Conservation (phyloP, 2,888 invertebrate species). For the Meghimatium bilineatum region DNA sequence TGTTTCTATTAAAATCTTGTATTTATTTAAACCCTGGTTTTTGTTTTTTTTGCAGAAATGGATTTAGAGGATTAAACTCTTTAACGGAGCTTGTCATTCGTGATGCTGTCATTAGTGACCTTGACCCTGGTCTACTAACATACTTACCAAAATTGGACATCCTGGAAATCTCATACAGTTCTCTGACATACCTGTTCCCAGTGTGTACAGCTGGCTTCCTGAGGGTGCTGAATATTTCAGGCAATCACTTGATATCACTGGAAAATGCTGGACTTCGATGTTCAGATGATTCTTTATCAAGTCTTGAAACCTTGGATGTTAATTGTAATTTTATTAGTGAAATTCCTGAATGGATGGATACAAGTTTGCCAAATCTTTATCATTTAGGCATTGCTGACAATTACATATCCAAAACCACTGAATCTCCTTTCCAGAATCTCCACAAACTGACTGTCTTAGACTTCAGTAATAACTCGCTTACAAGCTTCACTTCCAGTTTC, state of each 20-base stretch:
- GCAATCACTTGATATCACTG: constrained; percentile 45
- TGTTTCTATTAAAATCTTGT: neutral
- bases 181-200: constrained; percentile 47
- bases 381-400: constrained; percentile 49
- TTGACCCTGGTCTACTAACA: constrained; percentile 48
- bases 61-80: constrained; percentile 49
- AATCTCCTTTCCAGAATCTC: constrained; percentile 35
- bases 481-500: neutral
- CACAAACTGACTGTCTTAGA: constrained; percentile 41
- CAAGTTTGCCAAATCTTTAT: constrained; percentile 51
- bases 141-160: constrained; percentile 38
- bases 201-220: constrained; percentile 37
- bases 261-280: constrained; percentile 51
- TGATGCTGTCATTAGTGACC: constrained; percentile 34
- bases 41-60: constrained; percentile 30
- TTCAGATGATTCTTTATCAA: neutral
- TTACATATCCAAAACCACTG: constrained; percentile 32
- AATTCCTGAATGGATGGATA: constrained; percentile 48
- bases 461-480: constrained; percentile 34
- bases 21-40: neutral
- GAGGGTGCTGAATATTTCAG: constrained; percentile 45
- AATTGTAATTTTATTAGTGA: constrained; percentile 47
- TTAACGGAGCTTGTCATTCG: constrained; percentile 47
- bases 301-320: constrained; percentile 50
- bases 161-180: constrained; percentile 49